A percentile compares a stretch with the other conserved stretches of the same genome.
Evolutionary conservation across 2,797 vertebrate species (phyloP).

Genomic region (Danio jaintianensis): DNA sequence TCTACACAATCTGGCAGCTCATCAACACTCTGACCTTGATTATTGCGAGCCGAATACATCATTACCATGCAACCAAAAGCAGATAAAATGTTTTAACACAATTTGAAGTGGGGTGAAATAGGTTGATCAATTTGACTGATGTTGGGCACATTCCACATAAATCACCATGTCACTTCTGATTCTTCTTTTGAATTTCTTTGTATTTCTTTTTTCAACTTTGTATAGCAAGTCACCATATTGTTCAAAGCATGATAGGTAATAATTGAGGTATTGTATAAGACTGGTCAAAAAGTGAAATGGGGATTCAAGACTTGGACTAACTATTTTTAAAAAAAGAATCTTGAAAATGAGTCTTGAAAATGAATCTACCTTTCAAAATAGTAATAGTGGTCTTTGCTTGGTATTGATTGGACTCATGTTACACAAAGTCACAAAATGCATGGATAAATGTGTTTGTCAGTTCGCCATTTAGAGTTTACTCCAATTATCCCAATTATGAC

Average conservation of each 20-base stretch:
- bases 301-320: neutral
- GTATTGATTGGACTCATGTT: neutral
- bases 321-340: no score
- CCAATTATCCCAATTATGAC: no score
- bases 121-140: neutral
- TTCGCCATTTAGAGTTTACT: no score
- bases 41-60: conserved; percentile 20
- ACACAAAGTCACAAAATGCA: neutral
- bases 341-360: no score
- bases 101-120: conserved; percentile 13
- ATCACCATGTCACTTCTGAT: neutral
- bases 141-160: neutral
- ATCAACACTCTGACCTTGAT: conserved; percentile 38
- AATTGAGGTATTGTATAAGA: neutral
- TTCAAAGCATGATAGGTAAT: conserved; percentile 20
- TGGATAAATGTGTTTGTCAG: no score
- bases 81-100: conserved; percentile 6
- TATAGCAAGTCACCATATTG: neutral
- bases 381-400: neutral
- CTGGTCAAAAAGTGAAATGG: neutral
- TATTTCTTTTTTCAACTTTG: neutral
- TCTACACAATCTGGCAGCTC: conserved; percentile 38
- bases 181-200: neutral
- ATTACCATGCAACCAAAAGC: conserved; percentile 29
- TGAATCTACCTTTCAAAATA: neutral